These are phyloP conservation scores for Drosophila crucigera DNA, from an alignment of 2,888 invertebrate genomes.

Conservation along the genomic window DNA sequence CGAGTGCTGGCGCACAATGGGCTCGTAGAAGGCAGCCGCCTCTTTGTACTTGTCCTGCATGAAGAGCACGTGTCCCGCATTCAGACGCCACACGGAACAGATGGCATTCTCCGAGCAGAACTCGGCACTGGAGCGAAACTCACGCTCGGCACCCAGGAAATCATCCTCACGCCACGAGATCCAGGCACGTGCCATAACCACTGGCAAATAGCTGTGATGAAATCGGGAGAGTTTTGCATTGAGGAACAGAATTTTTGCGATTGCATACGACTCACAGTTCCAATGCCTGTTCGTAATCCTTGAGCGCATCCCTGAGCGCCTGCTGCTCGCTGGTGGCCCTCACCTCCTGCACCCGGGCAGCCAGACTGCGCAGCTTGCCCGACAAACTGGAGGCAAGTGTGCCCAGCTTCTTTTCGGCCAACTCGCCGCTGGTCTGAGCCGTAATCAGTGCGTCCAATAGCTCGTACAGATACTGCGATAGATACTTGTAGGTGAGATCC, in stretches of 20 bases:
- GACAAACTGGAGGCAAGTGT: conserved; percentile 96
- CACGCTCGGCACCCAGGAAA: conserved; percentile 97
- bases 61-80: conserved; percentile 99
- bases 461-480: conserved; percentile 97
- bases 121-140: conserved; percentile 98
- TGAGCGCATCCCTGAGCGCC: conserved; percentile 94
- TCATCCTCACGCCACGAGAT: conserved; percentile 99
- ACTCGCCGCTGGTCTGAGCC: conserved; percentile 97
- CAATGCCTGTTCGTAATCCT: conserved; percentile 94
- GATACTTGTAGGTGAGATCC: conserved; percentile 97
- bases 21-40: conserved; percentile 98
- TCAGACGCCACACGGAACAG: conserved; percentile 92
- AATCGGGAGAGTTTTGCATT: background rate
- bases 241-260: background rate
- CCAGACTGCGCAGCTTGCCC: conserved; percentile 94
- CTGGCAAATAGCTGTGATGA: conserved; percentile 93
- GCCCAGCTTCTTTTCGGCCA: conserved; percentile 98
- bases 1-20: conserved; percentile 97
- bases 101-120: conserved; percentile 98
- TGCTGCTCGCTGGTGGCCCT: conserved; percentile 95
- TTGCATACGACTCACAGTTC: conserved; percentile 87
- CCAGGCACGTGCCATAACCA: conserved; percentile 99
- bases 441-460: conserved; percentile 98
- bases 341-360: conserved; percentile 97
- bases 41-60: conserved; percentile 99